Percentiles rank a stretch among this genome's conserved stretches.
Conservation (phyloP, 2,797 vertebrate genomes). For the Ara ararauna region DNA sequence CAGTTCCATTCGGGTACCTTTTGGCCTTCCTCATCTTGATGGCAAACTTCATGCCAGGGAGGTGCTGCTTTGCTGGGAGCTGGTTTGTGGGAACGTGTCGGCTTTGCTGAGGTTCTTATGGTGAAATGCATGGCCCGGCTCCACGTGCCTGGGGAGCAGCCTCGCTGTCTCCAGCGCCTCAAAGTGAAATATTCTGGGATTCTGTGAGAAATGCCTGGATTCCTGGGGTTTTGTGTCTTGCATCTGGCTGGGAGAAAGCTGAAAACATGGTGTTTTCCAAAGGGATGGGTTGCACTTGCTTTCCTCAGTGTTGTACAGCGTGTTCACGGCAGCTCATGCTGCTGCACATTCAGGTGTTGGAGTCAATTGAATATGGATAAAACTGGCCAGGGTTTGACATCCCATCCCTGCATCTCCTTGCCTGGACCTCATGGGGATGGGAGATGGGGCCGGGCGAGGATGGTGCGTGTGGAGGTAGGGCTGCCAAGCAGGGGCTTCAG, state of each 20-base stretch:
- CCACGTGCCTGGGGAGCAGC: accelerated
- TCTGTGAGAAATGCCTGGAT: accelerated
- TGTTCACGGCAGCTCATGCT: accelerated
- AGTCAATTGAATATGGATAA: accelerated
- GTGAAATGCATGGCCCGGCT: accelerated
- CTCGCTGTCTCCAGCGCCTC: accelerated
- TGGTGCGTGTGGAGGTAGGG: accelerated
- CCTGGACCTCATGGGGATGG: accelerated
- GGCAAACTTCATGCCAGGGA: not conserved
- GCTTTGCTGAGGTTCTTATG: not conserved
- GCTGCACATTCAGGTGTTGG: not conserved
- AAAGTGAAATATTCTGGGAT: not conserved
- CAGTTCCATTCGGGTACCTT: accelerated
- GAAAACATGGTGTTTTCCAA: accelerated
- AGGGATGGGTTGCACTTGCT: accelerated
- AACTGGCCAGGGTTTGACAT: accelerated
- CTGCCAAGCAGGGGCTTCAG: accelerated
- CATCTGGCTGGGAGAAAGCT: not conserved
- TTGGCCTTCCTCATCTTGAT: not conserved
- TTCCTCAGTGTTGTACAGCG: accelerated
- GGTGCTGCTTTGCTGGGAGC: not conserved
- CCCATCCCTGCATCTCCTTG: not conserved
- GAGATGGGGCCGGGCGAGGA: not conserved
- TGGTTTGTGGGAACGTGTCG: not conserved
- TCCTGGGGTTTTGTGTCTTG: not conserved